phyloP scores from a whole-genome alignment of 92 coral and sea anemone species.

The Nematostella vectensis region DNA sequence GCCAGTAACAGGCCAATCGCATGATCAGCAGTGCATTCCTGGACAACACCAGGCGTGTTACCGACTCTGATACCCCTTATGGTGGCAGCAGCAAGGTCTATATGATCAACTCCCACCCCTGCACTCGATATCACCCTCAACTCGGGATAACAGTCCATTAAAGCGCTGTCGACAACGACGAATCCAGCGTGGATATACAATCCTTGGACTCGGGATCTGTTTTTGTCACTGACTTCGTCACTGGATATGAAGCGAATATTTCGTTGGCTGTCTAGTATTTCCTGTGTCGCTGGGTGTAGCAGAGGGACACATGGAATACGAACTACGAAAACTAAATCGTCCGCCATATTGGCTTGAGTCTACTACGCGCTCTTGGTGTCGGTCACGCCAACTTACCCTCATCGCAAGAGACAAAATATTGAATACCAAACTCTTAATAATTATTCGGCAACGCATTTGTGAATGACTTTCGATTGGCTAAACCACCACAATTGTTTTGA shows the following conservation, averaged over 20 bases:
- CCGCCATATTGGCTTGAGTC: constrained; percentile 5
- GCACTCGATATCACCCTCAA: constrained; percentile 36
- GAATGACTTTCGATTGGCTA: too few species aligned
- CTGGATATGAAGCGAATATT: background rate
- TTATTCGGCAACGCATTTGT: too few species aligned
- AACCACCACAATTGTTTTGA: too few species aligned
- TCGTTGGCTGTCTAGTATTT: background rate
- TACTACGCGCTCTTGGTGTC: too few species aligned
- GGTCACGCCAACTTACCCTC: too few species aligned
- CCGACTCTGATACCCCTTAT: constrained; percentile 62
- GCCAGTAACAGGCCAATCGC: constrained; percentile 63
- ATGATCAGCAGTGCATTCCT: constrained; percentile 58
- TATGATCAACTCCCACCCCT: constrained; percentile 50
- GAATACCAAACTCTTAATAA: too few species aligned
- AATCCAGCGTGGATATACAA: too few species aligned
- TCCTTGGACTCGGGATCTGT: constrained; percentile 1
- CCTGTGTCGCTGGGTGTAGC: background rate
- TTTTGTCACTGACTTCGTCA: background rate
- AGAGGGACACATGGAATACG: background rate
- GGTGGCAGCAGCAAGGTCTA: constrained; percentile 54
- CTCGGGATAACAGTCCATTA: constrained; percentile 51
- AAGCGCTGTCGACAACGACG: constrained; percentile 2
- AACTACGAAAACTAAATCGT: background rate
- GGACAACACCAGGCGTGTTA: constrained; percentile 31
- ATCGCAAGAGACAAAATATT: too few species aligned